phyloP scores from a whole-genome alignment of 2,888 invertebrate species.

The Alloscopus bannaensis region DNA sequence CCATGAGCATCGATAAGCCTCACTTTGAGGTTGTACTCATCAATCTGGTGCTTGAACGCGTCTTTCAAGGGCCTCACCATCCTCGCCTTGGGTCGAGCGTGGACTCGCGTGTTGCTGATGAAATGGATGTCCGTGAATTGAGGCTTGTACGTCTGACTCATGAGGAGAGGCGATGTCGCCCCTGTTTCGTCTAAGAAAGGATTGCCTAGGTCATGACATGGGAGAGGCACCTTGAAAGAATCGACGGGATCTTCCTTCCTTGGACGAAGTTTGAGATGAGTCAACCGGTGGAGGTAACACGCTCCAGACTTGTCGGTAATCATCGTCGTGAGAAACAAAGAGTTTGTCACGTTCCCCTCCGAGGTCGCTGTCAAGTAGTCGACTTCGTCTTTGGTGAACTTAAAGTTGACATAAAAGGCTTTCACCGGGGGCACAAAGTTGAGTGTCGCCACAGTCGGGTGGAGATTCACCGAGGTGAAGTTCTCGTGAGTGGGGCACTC shows the following conservation, averaged over 20 bases:
- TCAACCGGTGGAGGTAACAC: background rate
- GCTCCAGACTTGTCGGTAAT: background rate
- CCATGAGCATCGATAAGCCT: background rate
- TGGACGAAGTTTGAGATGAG: too few species aligned
- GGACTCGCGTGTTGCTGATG: background rate
- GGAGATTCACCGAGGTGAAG: background rate
- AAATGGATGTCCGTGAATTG: background rate
- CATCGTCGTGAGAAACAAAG: background rate
- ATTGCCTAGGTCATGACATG: background rate
- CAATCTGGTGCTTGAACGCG: background rate
- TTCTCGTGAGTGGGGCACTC: constrained; percentile 7
- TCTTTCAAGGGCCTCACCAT: background rate
- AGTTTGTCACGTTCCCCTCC: too few species aligned
- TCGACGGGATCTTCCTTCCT: too few species aligned
- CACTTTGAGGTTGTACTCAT: background rate
- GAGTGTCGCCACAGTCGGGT: constrained; percentile 7
- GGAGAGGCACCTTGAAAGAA: background rate
- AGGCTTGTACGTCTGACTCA: background rate
- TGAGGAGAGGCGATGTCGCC: background rate
- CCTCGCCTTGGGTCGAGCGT: background rate
- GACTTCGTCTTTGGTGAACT: constrained; percentile 23
- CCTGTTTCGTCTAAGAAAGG: background rate
- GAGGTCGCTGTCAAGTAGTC: background rate
- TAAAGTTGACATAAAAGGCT: constrained; percentile 30
- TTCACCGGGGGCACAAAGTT: constrained; percentile 12